A percentile compares a stretch with the other conserved stretches of the same genome.
Evolutionary conservation across 2,888 invertebrate genomes (phyloP).

Genomic region (Agonopterix alstromeriana): DNA sequence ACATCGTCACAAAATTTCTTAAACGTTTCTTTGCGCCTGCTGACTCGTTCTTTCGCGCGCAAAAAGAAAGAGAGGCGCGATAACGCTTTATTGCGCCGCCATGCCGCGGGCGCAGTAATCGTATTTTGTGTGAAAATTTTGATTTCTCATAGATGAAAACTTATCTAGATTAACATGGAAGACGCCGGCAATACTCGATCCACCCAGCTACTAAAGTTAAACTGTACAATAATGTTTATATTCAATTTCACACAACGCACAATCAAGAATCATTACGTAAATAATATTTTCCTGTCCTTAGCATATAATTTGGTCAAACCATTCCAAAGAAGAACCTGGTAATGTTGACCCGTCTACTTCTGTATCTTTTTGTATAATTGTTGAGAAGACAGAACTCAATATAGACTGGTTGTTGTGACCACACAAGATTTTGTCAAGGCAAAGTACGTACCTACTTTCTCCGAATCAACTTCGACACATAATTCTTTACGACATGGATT

Average conservation of each 20-base stretch:
- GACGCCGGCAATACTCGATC: too few species aligned
- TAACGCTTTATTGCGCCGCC: too few species aligned
- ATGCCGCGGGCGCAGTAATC: too few species aligned
- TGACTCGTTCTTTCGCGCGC: too few species aligned
- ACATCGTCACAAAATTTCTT: too few species aligned
- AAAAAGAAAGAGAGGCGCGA: too few species aligned
- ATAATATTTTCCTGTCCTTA: conserved; percentile 44
- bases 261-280: conserved; percentile 33
- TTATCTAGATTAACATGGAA: too few species aligned
- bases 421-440: conserved; percentile 30
- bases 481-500: too few species aligned
- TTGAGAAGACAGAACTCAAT: conserved; percentile 18
- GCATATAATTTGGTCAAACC: conserved; percentile 40
- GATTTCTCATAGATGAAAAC: too few species aligned
- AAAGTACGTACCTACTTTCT: not conserved
- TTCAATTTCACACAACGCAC: conserved; percentile 32
- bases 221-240: conserved; percentile 18
- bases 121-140: too few species aligned
- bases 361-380: conserved; percentile 2
- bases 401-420: conserved; percentile 33
- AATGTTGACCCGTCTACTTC: conserved; percentile 17
- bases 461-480: not conserved
- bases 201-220: too few species aligned
- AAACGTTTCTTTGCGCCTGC: too few species aligned
- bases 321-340: conserved; percentile 16